Conservation (phyloP, 1,140 invertebrate genomes). For the Drosophila takahashii region DNA sequence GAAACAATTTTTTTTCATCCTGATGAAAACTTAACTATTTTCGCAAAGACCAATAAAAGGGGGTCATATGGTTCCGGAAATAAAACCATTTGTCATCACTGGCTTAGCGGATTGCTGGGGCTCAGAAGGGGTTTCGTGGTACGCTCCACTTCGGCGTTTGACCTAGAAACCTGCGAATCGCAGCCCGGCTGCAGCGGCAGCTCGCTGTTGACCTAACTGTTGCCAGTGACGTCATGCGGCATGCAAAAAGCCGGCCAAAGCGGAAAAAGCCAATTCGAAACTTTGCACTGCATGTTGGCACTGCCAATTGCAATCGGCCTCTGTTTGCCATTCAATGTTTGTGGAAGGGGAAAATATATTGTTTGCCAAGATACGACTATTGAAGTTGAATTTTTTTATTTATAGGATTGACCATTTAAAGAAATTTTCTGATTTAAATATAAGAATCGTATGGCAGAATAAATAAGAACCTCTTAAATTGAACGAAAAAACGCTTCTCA, state of each 20-base stretch:
- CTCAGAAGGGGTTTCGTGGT: neutral
- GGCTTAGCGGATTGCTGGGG: neutral
- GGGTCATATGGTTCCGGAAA: neutral
- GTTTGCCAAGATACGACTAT: slow-evolving; percentile 3
- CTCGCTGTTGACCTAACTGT: slow-evolving; percentile 66
- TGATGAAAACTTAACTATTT: too few species aligned
- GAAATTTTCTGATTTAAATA: too few species aligned
- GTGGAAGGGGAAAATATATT: neutral
- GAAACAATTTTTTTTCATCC: too few species aligned
- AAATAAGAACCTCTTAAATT: neutral
- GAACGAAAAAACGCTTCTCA: neutral
- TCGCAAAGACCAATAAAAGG: neutral
- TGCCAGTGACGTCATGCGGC: slow-evolving; percentile 67
- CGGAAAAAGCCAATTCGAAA: slow-evolving; percentile 11
- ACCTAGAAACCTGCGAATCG: slow-evolving; percentile 57
- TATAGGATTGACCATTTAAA: neutral
- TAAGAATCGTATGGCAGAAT: too few species aligned
- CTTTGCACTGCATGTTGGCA: slow-evolving; percentile 17
- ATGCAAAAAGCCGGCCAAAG: slow-evolving; percentile 60
- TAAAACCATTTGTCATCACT: slow-evolving; percentile 21
- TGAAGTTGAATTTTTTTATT: neutral
- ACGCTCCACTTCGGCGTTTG: slow-evolving; percentile 48
- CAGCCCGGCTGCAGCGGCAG: slow-evolving; percentile 42
- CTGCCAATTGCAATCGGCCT: slow-evolving; percentile 14
- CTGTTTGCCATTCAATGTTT: slow-evolving; percentile 12